Base-by-base conservation (phyloP, 2,113 vertebrate species). In the Nesogale talazaci region DNA sequence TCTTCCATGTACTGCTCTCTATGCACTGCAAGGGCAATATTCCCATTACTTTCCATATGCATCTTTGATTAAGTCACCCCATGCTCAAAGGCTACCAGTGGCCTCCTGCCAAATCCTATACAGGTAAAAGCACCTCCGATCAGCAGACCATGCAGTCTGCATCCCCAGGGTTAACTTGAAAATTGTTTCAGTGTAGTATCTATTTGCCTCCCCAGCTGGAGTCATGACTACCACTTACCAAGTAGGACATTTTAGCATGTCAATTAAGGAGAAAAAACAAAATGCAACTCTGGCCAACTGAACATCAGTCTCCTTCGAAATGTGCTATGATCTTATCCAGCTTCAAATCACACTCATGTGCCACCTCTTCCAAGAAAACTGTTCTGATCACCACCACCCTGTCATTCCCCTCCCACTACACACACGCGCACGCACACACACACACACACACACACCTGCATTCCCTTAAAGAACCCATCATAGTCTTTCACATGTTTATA, bases 251-350 rank as follows among this genome's bases (percentile, higher is more conserved):
- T 85, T 69, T 31, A 85, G 42, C 23, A 72, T 79, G 27, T 16
- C 36, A 42, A 14, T 57, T 46, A 74, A 34, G 23, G 59, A 83
- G 86, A 36, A 72, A n/a, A 95, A 57, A 90, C 90, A 92, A 6
- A 79, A 29, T 89, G 10, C 10, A 38, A 57, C 6, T 59, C 42
- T 74, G 29, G 75, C 2, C 23, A 89, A 87, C 2, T 52, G 65
- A 80, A 65, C 61, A 63, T 83, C 9, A 87, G 2, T 80, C 29
- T 95, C 90, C 38, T 23, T 83, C 9, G 15, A 91, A 86, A 79
- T 8, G 1, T 72, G 1, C 52, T 46, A 52, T 63, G 19, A 52
- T 42, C 6, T 15, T 61, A n/a, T 25, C 17, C 31, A 52, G 56
- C 25, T 89, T 52, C 78, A 78, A 40, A 69, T 90, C 63, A 61